Evolutionary conservation across 2,113 vertebrate genomes (phyloP), one percentile per base, ranked within the genome.

Genomic region (Anolis carolinensis): DNA sequence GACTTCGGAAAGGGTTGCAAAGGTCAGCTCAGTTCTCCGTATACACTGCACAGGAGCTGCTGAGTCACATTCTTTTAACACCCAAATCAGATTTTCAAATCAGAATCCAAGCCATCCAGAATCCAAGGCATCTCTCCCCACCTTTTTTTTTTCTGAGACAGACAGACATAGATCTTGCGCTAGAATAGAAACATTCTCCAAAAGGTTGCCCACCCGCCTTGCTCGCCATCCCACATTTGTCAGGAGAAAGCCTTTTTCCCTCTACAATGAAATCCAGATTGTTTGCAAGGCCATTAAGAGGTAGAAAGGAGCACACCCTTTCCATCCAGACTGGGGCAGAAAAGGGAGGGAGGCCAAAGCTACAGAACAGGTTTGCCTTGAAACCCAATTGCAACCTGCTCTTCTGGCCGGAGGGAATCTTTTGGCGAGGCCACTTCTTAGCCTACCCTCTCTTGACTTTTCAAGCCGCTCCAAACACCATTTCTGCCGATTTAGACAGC

Each of bases 351-450:
- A 55, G 50, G 79, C 90, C 50, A 74, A 92, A 83, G 88, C 79
- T 91, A 94, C 34, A 63, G 89, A 93, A 95, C 93, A 89, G 94
- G 94, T 93, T 95, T 86, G 82, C 77, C 88, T 62, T 48, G 5
- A 65, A 88, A 84, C 87, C 63, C 34, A 68, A 34, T 11, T 65
- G 34, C 32, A 94, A 93, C 94, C 76, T 79, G 93, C 94, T 94
- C 88, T 88, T 92, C 94, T 90, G 90, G 92, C 92, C 91, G 55
- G 67, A 93, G 88, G 93, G 92, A 93, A 25, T 30, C 91, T 65
- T 27, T 0, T 2, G 71, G 44, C 59, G 85, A 90, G 86, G 90
- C 86, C 0, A 0, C 75, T 67, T 86, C 90, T 44, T 11, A 34
- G 27, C 27, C 30, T 13, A 36, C 67, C 18, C 73, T 68, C 84